A percentile compares a stretch with the other conserved stretches of the same genome.
Conservation (phyloP, 2,888 invertebrate genomes). For the Odontocolon sp. region DNA sequence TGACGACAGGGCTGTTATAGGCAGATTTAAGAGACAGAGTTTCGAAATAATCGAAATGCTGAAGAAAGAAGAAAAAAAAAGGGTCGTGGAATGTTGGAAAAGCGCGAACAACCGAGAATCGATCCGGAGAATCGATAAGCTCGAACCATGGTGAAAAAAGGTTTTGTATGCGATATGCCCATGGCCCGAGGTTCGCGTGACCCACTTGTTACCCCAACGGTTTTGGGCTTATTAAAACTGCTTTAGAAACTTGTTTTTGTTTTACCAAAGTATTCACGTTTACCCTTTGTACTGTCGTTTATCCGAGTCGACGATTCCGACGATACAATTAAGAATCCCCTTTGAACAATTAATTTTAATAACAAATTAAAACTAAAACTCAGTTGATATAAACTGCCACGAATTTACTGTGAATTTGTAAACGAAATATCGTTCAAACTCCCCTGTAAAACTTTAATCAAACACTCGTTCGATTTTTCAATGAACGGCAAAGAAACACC, state of each 20-base stretch:
- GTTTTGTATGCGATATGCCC: constrained; percentile 26
- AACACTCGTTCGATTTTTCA: background rate
- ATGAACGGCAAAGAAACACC: background rate
- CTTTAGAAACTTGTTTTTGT: constrained; percentile 31
- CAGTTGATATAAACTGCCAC: constrained; percentile 11
- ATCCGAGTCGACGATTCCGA: background rate
- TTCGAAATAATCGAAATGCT: background rate
- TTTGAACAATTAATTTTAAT: constrained; percentile 34
- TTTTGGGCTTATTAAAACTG: constrained; percentile 42
- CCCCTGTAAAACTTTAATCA: background rate
- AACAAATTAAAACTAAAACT: constrained; percentile 19
- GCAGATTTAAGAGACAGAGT: background rate
- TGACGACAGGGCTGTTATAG: background rate
- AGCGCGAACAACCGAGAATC: constrained; percentile 27
- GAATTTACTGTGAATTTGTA: background rate
- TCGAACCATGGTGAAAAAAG: constrained; percentile 19
- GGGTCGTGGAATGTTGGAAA: constrained; percentile 32
- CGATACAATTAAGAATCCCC: constrained; percentile 47
- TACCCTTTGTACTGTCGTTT: constrained; percentile 20
- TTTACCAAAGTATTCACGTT: constrained; percentile 17
- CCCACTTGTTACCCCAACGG: constrained; percentile 59
- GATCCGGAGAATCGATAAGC: constrained; percentile 46
- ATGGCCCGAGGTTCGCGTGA: constrained; percentile 58
- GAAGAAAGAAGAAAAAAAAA: background rate
- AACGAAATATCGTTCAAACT: background rate